Percentiles rank a stretch among this genome's conserved stretches.
Conservation (phyloP, 1,140 invertebrate species). For the honey bee (Apis mellifera) region Amel_HAv3.1 CM009938.2:7211001-7211500, state of each 20-base stretch:
- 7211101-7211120: conserved; percentile 33
- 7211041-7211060: conserved; percentile 49
- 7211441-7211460: background rate
- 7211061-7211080: conserved; percentile 1
- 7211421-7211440: background rate
- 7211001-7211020: conserved; percentile 45
- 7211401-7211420: conserved; percentile 2
- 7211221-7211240: background rate
- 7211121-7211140: conserved; percentile 14
- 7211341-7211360: background rate
- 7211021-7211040: conserved; percentile 57
- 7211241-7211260: background rate
- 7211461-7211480: background rate
- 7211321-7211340: background rate
- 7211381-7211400: background rate
- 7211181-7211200: background rate
- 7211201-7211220: background rate
- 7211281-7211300: background rate
- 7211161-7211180: background rate
- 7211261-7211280: background rate
- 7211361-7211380: too few relatives aligned
- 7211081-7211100: conserved; percentile 22
- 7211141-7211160: background rate
- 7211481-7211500: background rate
- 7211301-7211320: background rate